Conservation (phyloP, 2,888 invertebrate species). For the Tenthredo distinguenda region DNA sequence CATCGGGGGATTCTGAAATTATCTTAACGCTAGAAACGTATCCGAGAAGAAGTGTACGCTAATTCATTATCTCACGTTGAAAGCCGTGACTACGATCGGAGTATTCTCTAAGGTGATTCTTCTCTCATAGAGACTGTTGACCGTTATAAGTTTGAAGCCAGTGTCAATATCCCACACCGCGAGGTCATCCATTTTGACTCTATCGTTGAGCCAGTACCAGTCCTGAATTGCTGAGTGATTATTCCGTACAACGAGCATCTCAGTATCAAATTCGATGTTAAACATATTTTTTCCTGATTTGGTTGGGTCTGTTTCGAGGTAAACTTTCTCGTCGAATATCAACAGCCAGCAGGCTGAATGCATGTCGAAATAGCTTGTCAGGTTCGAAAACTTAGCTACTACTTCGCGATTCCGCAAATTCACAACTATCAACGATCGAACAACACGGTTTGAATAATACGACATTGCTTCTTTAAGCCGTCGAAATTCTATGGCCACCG, state of each 20-base stretch:
- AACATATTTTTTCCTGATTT: slow-evolving; percentile 61
- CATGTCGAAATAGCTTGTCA: slow-evolving; percentile 56
- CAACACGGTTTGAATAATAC: slow-evolving; percentile 53
- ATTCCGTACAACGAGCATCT: slow-evolving; percentile 67
- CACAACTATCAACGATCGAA: slow-evolving; percentile 65
- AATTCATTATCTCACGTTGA: slow-evolving; percentile 59
- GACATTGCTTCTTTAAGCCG: slow-evolving; percentile 5
- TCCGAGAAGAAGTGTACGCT: neutral
- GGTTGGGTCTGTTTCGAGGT: slow-evolving; percentile 56
- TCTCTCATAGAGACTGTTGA: slow-evolving; percentile 61
- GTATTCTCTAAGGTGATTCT: slow-evolving; percentile 63
- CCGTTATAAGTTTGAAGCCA: slow-evolving; percentile 45
- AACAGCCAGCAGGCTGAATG: slow-evolving; percentile 67
- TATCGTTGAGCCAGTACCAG: slow-evolving; percentile 65
- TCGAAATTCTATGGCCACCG: neutral
- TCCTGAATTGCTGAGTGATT: slow-evolving; percentile 60
- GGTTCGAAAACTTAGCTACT: slow-evolving; percentile 59
- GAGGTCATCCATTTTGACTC: slow-evolving; percentile 58
- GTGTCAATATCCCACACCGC: slow-evolving; percentile 61
- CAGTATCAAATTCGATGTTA: slow-evolving; percentile 63
- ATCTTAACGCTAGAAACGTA: neutral
- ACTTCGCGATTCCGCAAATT: slow-evolving; percentile 57
- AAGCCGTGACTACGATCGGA: slow-evolving; percentile 61
- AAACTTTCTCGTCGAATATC: slow-evolving; percentile 60
- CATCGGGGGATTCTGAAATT: slow-evolving; percentile 53